Conservation (phyloP, 92 coral and sea anemone species). For the Montipora capitata region DNA sequence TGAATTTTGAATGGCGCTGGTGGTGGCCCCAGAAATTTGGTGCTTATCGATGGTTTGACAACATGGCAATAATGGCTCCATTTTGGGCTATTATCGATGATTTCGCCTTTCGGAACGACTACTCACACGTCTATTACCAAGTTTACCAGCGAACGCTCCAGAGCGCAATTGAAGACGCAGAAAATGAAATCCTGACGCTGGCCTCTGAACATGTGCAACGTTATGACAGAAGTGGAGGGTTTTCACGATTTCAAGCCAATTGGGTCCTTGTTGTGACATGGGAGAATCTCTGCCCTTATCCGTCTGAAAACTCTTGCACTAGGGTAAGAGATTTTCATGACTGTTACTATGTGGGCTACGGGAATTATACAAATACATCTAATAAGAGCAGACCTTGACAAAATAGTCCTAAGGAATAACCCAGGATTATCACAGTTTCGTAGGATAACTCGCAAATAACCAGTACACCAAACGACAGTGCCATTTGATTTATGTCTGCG, state of each 20-base stretch:
- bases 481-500: too few species aligned
- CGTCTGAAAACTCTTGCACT: too few species aligned
- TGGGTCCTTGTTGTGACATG: conserved; percentile 71
- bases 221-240: neutral
- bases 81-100: conserved; percentile 44
- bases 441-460: too few species aligned
- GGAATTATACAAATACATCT: too few species aligned
- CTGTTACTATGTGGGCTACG: too few species aligned
- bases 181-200: neutral
- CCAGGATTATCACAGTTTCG: too few species aligned
- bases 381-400: too few species aligned
- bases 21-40: conserved; percentile 76
- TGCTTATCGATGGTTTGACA: conserved; percentile 35
- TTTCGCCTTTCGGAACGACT: neutral
- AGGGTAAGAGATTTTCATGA: too few species aligned
- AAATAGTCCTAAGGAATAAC: too few species aligned
- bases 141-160: neutral
- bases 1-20: conserved; percentile 12
- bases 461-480: too few species aligned
- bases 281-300: conserved; percentile 36
- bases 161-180: neutral
- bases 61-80: conserved; percentile 55
- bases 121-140: conserved; percentile 45
- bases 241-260: conserved; percentile 29
- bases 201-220: conserved; percentile 28